These are phyloP conservation scores for Cheilosia vulpina DNA, from an alignment of 2,888 invertebrate species.

Conservation along the genomic window DNA sequence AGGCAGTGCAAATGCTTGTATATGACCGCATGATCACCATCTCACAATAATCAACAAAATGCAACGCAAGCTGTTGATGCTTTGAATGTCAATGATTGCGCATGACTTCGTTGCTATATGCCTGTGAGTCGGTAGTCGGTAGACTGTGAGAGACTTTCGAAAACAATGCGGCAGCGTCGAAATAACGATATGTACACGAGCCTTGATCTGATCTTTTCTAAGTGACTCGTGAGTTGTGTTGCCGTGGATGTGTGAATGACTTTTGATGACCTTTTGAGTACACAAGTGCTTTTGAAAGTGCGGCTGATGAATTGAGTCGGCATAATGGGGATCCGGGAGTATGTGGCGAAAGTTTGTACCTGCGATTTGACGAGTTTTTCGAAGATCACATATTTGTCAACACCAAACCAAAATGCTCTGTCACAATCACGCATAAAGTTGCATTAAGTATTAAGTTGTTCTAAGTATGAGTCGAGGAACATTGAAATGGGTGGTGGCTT, in stretches of 20 bases:
- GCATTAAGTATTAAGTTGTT: no score
- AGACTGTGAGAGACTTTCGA: conserved; percentile 26
- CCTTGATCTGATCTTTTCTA: conserved; percentile 51
- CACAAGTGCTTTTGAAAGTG: background rate
- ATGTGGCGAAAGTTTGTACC: background rate
- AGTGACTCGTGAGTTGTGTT: conserved; percentile 38
- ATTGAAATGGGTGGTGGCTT: no score
- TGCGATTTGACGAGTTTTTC: no score
- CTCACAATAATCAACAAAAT: conserved; percentile 43
- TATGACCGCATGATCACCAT: conserved; percentile 46
- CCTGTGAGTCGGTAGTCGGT: background rate
- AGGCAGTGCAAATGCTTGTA: conserved; percentile 16
- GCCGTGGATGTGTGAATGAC: conserved; percentile 54
- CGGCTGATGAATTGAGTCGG: conserved; percentile 6
- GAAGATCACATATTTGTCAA: background rate
- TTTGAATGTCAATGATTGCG: conserved; percentile 69
- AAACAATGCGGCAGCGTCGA: conserved; percentile 32
- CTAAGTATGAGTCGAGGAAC: no score
- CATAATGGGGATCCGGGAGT: conserved; percentile 18
- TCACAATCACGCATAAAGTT: no score
- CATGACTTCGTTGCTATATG: conserved; percentile 45
- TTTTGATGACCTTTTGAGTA: conserved; percentile 59
- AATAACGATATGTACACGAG: background rate
- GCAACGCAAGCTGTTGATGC: conserved; percentile 48
- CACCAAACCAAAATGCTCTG: no score